Evolutionary conservation across 2,888 invertebrate genomes (phyloP), one percentile per base, ranked within the genome.

Genomic region (Phalera bucephala): DNA sequence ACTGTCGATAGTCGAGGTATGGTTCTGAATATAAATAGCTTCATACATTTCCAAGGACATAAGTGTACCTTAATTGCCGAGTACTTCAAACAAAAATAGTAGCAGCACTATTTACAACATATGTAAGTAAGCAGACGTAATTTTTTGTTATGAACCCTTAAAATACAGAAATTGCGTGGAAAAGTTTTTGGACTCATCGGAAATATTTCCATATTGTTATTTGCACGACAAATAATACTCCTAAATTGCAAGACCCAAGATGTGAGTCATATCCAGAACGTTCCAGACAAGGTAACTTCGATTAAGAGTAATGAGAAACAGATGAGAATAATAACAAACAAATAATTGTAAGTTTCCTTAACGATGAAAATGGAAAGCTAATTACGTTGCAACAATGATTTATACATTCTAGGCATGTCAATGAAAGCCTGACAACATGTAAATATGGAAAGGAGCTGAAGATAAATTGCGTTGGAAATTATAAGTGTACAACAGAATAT

Each of bases 1-100:
- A 45, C 53, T 36, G 39, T 41, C 34, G 39, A 51, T 45, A 60
- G 45, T 35, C 45, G 40, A 40, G 35, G 54, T 47, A 40, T 61
- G 58, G 54, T 32, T 42, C 11, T 39, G 54, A 53, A 61, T 58
- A 58, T 61, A 57, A 58, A 58, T 61, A 58, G 48, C 35, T 21
- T 31, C 36, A 29, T 50, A 52, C 40, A 50, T 41, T 47, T 45
- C 57, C 50, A 57, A 58, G 61, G 61, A 57, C 61, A 50, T 37
- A 47, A 37, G 41, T 48, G 51, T 51, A 43, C 45, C 39, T 51
- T 61, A 60, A 45, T 51, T 42, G 48, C 15, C 25, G 40, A 40
- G 29, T 40, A 53, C 57, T 58, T 60, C 61, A 58, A 50, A 60
- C 46, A 44, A 8, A 29, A 15, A 28, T 9, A 28, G 27, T 13